These are phyloP conservation scores for Zelostemma sp. DNA, from an alignment of 1,140 invertebrate species.

Conservation along the genomic window DNA sequence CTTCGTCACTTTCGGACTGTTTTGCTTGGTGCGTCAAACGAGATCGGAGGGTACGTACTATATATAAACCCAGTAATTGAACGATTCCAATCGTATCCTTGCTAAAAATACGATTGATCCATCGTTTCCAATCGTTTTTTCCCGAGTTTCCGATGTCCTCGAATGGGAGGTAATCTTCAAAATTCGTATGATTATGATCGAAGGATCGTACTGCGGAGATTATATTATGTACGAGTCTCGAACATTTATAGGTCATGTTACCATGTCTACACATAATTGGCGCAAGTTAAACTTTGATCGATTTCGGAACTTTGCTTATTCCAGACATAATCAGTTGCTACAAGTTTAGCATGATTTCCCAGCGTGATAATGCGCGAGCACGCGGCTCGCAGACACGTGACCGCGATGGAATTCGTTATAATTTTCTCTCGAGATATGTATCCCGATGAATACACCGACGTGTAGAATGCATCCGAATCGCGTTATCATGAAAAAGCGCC, in stretches of 20 bases:
- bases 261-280: slow-evolving; percentile 19
- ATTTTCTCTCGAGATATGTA: background rate
- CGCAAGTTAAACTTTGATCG: slow-evolving; percentile 31
- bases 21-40: background rate
- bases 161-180: too few relatives aligned
- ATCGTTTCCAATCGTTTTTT: too few relatives aligned
- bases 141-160: too few relatives aligned
- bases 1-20: background rate
- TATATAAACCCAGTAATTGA: too few relatives aligned
- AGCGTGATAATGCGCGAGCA: slow-evolving; percentile 9
- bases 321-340: slow-evolving; percentile 19
- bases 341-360: slow-evolving; percentile 19
- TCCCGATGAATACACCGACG: too few relatives aligned
- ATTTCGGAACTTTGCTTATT: slow-evolving; percentile 26
- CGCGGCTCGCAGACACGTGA: slow-evolving; percentile 1
- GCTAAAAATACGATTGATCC: too few relatives aligned
- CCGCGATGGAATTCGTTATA: slow-evolving; percentile 14
- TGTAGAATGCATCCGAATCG: too few relatives aligned
- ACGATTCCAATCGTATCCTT: too few relatives aligned
- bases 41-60: background rate
- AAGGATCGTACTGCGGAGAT: slow-evolving; percentile 1
- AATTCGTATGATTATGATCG: background rate
- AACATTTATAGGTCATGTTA: slow-evolving; percentile 15
- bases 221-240: slow-evolving; percentile 1
- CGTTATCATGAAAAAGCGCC: too few relatives aligned